Evolutionary conservation across 2,888 invertebrate species (phyloP), one percentile per base, ranked within the genome.

Genomic region (Cheilosia vulpina): DNA sequence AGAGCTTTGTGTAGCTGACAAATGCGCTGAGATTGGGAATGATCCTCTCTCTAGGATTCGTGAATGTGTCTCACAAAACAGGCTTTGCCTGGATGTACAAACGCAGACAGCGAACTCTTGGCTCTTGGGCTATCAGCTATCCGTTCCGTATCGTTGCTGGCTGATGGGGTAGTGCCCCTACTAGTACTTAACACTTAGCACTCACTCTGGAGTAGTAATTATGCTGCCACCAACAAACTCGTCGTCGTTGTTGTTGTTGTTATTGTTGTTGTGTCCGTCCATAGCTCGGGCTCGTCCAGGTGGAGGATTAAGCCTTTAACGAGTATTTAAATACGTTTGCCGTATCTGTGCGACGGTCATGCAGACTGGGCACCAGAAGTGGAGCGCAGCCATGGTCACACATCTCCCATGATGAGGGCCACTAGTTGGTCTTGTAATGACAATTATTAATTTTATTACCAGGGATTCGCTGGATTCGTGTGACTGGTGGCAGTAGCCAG

Each of bases 241-340:
- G 47, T 43, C 13, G 69, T 57, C 24, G 34, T 21, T 5, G 69
- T 52, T 17, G 41, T 50, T 24, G 52, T 52, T 15, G 69, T 55
- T 34, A 15, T 19, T n/a, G 58, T 65, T 27, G 27, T 50, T 24
- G 43, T 31, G 57, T 13, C 21, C 55, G 57, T n/a, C 75, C 41
- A 58, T 50, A 53, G 50, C 50, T 60, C 52, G 72, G 31, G 27
- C 27, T 27, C 43, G 65, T 31, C 79, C 79, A 79, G 79, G 58
- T 79, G 65, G 79, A 72, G 79, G 79, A 79, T 65, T 65, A 66
- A 58, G 72, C 63, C 65, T 79, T 79, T 79, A 79, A 79, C 79
- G 72, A 79, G 65, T 58, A 72, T 72, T 79, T 79, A 79, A 79
- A 72, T 66, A 66, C 65, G 79, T 65, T 38, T 38, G 38, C 52